Percentiles rank a stretch among this genome's conserved stretches.
Evolutionary conservation across 2,797 vertebrate species (phyloP).

Genomic region (Lepus townsendii): DNA sequence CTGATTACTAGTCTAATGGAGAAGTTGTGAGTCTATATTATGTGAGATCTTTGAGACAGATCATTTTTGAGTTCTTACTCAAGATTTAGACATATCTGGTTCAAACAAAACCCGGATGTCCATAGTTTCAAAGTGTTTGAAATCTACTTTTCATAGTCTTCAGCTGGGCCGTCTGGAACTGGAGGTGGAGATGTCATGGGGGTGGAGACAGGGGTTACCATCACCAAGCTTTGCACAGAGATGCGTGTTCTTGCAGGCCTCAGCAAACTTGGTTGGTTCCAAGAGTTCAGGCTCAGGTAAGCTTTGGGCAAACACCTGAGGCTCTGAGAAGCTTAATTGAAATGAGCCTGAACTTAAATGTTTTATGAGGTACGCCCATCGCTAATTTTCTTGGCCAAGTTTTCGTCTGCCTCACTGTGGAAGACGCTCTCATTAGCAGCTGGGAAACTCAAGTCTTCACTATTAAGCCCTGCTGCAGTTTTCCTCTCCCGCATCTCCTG

Average conservation of each 20-base stretch:
- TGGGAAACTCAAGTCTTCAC: background rate
- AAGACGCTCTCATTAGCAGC: background rate
- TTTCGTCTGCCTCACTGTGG: background rate
- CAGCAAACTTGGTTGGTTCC: constrained; percentile 55
- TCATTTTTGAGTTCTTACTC: background rate
- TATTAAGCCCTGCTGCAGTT: constrained; percentile 41
- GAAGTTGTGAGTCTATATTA: background rate
- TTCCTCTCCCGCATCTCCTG: background rate
- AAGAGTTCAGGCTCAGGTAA: constrained; percentile 80
- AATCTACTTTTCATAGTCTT: background rate
- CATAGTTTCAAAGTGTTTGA: background rate
- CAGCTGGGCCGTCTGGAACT: background rate
- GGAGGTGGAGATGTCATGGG: too few relatives aligned
- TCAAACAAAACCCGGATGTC: background rate
- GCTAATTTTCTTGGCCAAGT: constrained; percentile 81
- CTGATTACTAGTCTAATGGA: background rate
- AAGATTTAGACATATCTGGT: background rate
- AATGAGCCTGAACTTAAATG: constrained; percentile 77
- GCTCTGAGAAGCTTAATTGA: constrained; percentile 81
- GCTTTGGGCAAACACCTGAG: constrained; percentile 81
- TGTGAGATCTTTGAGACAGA: background rate
- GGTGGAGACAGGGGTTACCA: background rate
- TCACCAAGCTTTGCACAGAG: background rate
- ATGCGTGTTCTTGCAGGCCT: constrained; percentile 72
- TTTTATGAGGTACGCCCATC: constrained; percentile 77